Evolutionary conservation across 2,113 vertebrate species (phyloP).

Genomic region (Naja naja): DNA sequence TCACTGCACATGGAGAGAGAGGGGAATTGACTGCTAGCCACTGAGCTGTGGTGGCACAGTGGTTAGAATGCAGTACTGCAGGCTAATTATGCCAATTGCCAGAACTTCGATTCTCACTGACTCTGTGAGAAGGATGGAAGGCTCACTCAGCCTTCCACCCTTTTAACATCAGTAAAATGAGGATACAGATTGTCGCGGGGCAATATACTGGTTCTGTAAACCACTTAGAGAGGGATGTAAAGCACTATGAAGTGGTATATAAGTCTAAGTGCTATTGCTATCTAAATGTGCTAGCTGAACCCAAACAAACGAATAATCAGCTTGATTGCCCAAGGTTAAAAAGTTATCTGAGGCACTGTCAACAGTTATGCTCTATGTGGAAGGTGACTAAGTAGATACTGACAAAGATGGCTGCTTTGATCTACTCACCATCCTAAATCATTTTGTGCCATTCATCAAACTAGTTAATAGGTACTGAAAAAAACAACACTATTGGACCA

Average conservation of each 20-base stretch:
- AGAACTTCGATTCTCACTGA: background rate
- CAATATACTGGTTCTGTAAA: background rate
- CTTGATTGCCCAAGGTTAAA: background rate
- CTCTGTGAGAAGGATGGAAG: background rate
- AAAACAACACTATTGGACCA: background rate
- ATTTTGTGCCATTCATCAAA: background rate
- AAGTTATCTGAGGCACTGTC: background rate
- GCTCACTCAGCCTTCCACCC: background rate
- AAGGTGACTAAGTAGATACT: background rate
- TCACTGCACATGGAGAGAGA: background rate
- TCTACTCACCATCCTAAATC: background rate
- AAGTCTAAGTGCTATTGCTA: background rate
- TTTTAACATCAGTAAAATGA: background rate
- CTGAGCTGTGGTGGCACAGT: background rate
- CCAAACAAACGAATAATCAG: background rate
- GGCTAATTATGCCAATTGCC: background rate
- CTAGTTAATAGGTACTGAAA: background rate
- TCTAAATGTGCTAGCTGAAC: background rate
- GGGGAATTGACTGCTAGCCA: no score
- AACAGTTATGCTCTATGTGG: background rate
- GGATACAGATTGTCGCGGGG: background rate
- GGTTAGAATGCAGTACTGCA: background rate
- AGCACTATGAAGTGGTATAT: background rate
- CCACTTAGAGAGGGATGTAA: no score
- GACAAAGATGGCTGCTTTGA: background rate